Evolutionary conservation across 2,888 invertebrate species (phyloP).

Genomic region (Drosophila macrospina): DNA sequence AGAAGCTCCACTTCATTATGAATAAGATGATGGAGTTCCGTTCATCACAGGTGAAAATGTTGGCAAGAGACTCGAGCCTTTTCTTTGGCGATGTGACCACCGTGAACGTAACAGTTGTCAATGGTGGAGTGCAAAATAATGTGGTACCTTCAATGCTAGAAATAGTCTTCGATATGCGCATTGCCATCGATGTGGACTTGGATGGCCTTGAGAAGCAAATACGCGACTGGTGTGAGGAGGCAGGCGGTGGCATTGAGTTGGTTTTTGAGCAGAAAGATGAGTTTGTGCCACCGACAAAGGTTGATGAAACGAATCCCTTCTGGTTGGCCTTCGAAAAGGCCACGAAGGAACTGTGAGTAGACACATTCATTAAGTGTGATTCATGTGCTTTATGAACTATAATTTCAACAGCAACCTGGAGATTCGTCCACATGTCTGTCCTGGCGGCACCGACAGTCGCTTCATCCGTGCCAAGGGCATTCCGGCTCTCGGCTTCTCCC

Average conservation of each 20-base stretch:
- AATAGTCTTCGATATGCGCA: conserved; percentile 90
- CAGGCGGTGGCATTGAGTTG: conserved; percentile 90
- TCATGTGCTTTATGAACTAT: background rate
- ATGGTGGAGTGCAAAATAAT: conserved; percentile 96
- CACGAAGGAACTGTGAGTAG: conserved; percentile 87
- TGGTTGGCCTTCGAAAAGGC: conserved; percentile 90
- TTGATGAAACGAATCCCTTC: conserved; percentile 89
- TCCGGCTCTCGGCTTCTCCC: conserved; percentile 96
- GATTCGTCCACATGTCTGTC: conserved; percentile 91
- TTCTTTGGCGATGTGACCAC: conserved; percentile 93
- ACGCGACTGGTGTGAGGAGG: conserved; percentile 88
- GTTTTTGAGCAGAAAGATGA: conserved; percentile 89
- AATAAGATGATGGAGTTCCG: conserved; percentile 89
- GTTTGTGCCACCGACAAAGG: conserved; percentile 87
- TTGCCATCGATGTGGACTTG: conserved; percentile 85
- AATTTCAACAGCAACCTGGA: conserved; percentile 66
- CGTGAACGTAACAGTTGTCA: conserved; percentile 92
- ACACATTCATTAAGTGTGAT: background rate
- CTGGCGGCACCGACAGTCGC: conserved; percentile 95
- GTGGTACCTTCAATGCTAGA: conserved; percentile 94
- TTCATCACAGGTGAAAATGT: conserved; percentile 87
- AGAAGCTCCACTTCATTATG: conserved; percentile 91
- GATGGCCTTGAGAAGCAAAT: conserved; percentile 69
- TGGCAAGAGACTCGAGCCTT: conserved; percentile 84
- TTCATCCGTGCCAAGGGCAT: conserved; percentile 92